phyloP scores from a whole-genome alignment of 2,888 invertebrate genomes.

The Volucella zonaria region DNA sequence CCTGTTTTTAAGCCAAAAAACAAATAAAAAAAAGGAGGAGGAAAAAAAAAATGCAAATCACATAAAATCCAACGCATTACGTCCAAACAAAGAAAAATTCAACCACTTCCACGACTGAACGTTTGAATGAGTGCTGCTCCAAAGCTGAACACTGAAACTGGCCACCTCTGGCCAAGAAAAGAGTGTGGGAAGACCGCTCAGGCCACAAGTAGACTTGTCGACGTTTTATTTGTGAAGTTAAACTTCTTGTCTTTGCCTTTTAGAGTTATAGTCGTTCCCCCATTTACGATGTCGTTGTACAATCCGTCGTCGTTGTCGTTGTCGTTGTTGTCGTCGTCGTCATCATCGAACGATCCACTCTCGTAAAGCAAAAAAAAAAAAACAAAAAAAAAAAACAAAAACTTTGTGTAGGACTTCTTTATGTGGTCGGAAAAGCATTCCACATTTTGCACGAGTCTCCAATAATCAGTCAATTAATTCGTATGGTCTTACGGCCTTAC shows the following conservation, averaged over 20 bases:
- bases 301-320: conserved; percentile 11
- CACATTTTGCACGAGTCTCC: conserved; percentile 29
- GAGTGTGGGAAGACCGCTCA: conserved; percentile 62
- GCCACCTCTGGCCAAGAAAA: neutral
- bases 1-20: conserved; percentile 13
- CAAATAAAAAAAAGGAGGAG: conserved; percentile 28
- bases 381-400: neutral
- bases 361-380: neutral
- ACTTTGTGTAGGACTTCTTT: conserved; percentile 55
- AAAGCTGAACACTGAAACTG: neutral
- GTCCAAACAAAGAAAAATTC: conserved; percentile 50
- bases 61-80: conserved; percentile 61
- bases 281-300: conserved; percentile 30
- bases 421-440: conserved; percentile 17
- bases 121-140: conserved; percentile 4
- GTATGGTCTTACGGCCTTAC: conserved; percentile 7
- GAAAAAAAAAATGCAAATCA: conserved; percentile 14
- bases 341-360: conserved; percentile 50
- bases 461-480: conserved; percentile 62
- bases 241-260: conserved; percentile 72
- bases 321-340: conserved; percentile 16
- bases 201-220: conserved; percentile 55
- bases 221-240: conserved; percentile 64
- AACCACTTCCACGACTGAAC: conserved; percentile 4
- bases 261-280: conserved; percentile 42